Evolutionary conservation across 2,888 invertebrate genomes (phyloP).

Genomic region (Ectemnius continuus): DNA sequence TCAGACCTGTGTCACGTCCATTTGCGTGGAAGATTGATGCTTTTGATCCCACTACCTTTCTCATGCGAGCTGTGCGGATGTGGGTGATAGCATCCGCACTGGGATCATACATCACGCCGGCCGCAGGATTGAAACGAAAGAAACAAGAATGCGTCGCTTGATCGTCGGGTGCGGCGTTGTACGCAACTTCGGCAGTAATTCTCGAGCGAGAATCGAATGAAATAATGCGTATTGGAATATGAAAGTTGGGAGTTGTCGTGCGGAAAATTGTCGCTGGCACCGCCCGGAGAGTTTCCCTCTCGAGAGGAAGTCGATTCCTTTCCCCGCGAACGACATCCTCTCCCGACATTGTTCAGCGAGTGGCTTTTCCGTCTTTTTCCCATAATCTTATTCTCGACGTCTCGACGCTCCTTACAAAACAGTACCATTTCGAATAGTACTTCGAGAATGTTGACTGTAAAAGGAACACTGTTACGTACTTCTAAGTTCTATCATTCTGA

Average conservation of each 20-base stretch:
- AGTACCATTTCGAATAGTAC: conserved; percentile 2
- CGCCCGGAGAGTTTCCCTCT: conserved; percentile 51
- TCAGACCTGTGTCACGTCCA: too few relatives aligned
- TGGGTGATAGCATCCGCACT: too few relatives aligned
- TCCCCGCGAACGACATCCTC: conserved; percentile 44
- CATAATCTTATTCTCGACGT: conserved; percentile 24
- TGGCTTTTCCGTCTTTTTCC: conserved; percentile 24
- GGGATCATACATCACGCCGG: neutral
- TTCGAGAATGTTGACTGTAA: neutral
- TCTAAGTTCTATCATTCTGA: neutral
- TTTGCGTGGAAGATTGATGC: neutral
- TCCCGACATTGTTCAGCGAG: conserved; percentile 24
- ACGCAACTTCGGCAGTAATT: conserved; percentile 28
- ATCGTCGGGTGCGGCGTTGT: neutral
- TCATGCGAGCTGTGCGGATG: neutral
- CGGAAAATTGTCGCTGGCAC: conserved; percentile 50
- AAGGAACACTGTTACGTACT: neutral
- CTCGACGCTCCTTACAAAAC: conserved; percentile 12
- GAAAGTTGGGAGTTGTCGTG: conserved; percentile 49
- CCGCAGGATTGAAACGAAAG: neutral
- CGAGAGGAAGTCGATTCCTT: conserved; percentile 48
- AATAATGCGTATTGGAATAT: conserved; percentile 25
- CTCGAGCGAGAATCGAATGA: conserved; percentile 10
- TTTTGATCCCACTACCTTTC: neutral
- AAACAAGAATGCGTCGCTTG: neutral